Conservation (phyloP, 2,888 invertebrate species). For the Ellobium chinense region DNA sequence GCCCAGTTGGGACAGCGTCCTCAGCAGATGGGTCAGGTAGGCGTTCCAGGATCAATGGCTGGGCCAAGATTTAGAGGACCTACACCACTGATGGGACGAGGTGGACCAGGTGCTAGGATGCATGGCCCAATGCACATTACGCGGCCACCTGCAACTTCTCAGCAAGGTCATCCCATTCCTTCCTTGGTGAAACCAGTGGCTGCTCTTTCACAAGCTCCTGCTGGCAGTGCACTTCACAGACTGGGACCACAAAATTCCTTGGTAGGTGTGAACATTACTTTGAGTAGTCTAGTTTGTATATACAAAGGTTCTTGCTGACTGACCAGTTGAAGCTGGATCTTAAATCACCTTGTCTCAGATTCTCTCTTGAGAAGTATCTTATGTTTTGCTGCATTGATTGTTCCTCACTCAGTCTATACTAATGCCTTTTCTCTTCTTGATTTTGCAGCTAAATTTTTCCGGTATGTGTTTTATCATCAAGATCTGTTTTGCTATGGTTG, state of each 20-base stretch:
- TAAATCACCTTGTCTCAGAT: too few relatives aligned
- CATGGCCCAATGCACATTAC: not conserved
- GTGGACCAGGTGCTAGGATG: not conserved
- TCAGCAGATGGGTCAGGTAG: conserved; percentile 19
- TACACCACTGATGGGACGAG: conserved; percentile 11
- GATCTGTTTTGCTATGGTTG: too few relatives aligned
- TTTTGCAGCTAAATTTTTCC: too few relatives aligned
- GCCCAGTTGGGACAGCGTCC: conserved; percentile 11
- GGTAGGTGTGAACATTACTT: not conserved
- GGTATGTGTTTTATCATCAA: too few relatives aligned
- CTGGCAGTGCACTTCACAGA: not conserved
- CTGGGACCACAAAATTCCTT: conserved; percentile 16
- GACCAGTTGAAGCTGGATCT: too few relatives aligned
- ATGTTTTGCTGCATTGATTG: too few relatives aligned
- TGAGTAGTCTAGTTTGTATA: not conserved
- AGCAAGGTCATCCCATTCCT: conserved; percentile 34
- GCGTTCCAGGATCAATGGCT: not conserved
- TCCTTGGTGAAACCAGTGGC: conserved; percentile 11
- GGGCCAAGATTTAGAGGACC: conserved; percentile 12
- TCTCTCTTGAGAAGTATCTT: too few relatives aligned
- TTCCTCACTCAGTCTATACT: too few relatives aligned
- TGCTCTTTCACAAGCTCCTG: not conserved
- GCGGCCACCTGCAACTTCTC: not conserved
- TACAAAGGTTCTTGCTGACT: not conserved
- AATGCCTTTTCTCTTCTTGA: too few relatives aligned